Evolutionary conservation across 2,113 vertebrate species (phyloP), one percentile per base, ranked within the genome.

Genomic region (Leucoraja erinaceus): DNA sequence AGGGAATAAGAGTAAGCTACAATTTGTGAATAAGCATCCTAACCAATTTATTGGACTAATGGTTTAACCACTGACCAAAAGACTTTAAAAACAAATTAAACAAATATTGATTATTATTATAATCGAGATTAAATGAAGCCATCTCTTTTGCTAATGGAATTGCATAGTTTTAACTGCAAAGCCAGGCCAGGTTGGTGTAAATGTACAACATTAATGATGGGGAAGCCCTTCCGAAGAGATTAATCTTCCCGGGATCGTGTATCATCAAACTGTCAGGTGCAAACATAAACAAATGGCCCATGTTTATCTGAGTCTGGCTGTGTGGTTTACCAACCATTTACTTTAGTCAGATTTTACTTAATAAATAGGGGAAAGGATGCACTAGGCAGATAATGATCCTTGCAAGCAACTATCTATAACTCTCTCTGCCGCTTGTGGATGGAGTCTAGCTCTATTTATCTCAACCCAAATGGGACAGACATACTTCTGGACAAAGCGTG

Each of bases 271-370:
- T 98, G 98, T 98, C 98, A 98, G 97, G 97, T 98, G 97, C 98
- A 96, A 97, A 98, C 97, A 97, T 97, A 98, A 98, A 99, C 97
- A 97, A 98, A 98, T 97, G 97, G 96, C 94, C 97, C 96, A 96
- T 97, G 97, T 99, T 99, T 99, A 99, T 99, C 98, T 97, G 97
- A 97, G 97, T 96, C 97, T 96, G 97, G 97, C 97, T 97, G 95
- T 96, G 97, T 96, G 97, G 96, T 96, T 98, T 96, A 96, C 96
- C 97, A 96, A 97, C 96, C 96, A 95, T 96, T 97, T 95, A 96
- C 96, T 97, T 96, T 95, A 95, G 95, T 94, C 96, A 95, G 96
- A 95, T 18, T 96, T 97, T 96, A 94, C 95, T 94, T 98, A 99
- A 99, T 99, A 99, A 99, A 99, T 98, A 98, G 98, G 96, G 96